Evolutionary conservation across 2,888 invertebrate species (phyloP).

Genomic region (Eurois occulta): DNA sequence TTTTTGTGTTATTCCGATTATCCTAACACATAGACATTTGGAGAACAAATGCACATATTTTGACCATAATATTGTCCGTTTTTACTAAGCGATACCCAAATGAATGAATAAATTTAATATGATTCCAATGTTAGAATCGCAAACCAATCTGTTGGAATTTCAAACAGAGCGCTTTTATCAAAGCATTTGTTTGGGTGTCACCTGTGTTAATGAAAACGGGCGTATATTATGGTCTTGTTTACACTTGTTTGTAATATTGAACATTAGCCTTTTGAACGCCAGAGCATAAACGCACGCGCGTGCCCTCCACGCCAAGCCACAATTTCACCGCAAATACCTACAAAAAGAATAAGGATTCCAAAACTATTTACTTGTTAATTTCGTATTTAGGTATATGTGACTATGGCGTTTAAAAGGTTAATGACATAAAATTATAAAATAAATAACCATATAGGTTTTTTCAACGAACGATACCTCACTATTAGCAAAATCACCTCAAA

Average conservation of each 20-base stretch:
- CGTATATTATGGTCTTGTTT: background rate
- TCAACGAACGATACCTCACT: background rate
- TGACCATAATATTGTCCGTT: background rate
- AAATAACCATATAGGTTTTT: constrained; percentile 24
- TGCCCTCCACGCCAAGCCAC: no score
- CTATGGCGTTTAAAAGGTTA: no score
- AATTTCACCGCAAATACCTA: no score
- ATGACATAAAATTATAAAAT: constrained; percentile 1
- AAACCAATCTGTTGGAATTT: background rate
- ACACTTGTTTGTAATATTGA: background rate
- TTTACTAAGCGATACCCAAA: background rate
- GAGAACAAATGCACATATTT: constrained; percentile 23
- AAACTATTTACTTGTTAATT: no score
- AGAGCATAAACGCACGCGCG: no score
- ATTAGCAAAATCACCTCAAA: background rate
- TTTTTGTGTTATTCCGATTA: constrained; percentile 10
- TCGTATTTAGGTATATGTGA: no score
- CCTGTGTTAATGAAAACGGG: background rate
- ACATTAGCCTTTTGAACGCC: no score
- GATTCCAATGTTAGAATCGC: background rate
- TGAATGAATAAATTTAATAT: background rate
- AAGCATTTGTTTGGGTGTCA: background rate
- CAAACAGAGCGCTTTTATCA: background rate
- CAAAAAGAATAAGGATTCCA: no score
- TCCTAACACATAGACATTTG: background rate